Evolutionary conservation across 2,888 invertebrate species (phyloP).

Genomic region (Oligia strigilis): DNA sequence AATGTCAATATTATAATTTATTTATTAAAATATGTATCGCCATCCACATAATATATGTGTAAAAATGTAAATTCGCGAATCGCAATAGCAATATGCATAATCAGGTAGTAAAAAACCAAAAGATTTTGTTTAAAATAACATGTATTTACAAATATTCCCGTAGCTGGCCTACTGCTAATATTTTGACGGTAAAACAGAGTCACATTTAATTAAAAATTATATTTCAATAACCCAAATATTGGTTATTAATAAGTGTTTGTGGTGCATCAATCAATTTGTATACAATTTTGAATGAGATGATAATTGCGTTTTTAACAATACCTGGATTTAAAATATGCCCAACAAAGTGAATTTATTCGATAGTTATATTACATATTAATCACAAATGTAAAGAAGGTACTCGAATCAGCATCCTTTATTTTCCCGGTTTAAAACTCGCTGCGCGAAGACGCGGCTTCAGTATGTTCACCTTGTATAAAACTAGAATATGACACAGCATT

Average conservation of each 20-base stretch:
- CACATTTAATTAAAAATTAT: neutral
- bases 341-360: constrained; percentile 15
- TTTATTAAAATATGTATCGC: constrained; percentile 35
- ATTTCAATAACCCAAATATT: neutral
- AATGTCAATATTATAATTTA: constrained; percentile 45
- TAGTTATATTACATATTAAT: neutral
- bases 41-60: constrained; percentile 26
- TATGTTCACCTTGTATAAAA: constrained; percentile 10
- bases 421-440: too few relatives aligned
- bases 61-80: constrained; percentile 47
- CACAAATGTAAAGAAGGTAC: constrained; percentile 5
- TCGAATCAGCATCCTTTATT: neutral
- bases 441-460: neutral
- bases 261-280: constrained; percentile 17
- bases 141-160: constrained; percentile 1
- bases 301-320: neutral
- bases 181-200: neutral
- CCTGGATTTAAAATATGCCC: constrained; percentile 5
- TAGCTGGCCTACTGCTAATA: neutral
- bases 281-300: constrained; percentile 7
- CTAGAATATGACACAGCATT: constrained; percentile 24
- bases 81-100: constrained; percentile 31
- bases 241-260: neutral
- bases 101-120: constrained; percentile 18
- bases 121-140: constrained; percentile 10